Evolutionary conservation across 2,113 vertebrate genomes (phyloP).

Genomic region (Chaetodon trifascialis): DNA sequence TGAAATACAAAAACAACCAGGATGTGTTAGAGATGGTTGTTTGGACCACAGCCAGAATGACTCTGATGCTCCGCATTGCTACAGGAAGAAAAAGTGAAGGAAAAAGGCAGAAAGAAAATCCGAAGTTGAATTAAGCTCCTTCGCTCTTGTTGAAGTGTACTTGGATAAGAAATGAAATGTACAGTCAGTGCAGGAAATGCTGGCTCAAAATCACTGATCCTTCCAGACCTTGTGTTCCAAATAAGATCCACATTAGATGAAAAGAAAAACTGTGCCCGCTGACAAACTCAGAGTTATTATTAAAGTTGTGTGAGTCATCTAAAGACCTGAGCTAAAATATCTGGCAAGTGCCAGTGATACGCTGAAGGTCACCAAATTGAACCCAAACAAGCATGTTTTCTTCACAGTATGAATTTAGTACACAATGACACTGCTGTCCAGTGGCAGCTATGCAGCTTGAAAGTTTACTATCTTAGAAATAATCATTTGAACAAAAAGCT

Average conservation of each 20-base stretch:
- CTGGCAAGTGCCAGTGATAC: no score
- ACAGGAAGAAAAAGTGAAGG: no score
- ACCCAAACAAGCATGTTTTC: not conserved
- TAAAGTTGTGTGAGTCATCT: not conserved
- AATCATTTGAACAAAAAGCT: not conserved
- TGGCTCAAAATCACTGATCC: not conserved
- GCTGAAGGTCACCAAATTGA: not conserved
- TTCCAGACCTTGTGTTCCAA: not conserved
- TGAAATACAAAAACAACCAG: not conserved
- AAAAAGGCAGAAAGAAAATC: not conserved
- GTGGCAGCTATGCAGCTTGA: not conserved
- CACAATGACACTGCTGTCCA: not conserved
- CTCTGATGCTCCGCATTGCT: not conserved
- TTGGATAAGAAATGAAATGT: not conserved
- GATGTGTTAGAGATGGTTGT: not conserved
- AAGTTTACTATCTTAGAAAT: not conserved
- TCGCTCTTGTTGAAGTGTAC: not conserved
- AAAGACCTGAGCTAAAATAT: not conserved
- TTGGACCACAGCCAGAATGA: not conserved
- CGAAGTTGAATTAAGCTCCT: not conserved
- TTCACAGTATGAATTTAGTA: not conserved
- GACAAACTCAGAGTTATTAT: not conserved
- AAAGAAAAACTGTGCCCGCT: not conserved
- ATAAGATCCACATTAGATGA: slow-evolving; percentile 5
- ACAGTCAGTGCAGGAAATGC: not conserved